Evolutionary conservation across 2,888 invertebrate species (phyloP).

Genomic region (Gisinianus flammeolus): DNA sequence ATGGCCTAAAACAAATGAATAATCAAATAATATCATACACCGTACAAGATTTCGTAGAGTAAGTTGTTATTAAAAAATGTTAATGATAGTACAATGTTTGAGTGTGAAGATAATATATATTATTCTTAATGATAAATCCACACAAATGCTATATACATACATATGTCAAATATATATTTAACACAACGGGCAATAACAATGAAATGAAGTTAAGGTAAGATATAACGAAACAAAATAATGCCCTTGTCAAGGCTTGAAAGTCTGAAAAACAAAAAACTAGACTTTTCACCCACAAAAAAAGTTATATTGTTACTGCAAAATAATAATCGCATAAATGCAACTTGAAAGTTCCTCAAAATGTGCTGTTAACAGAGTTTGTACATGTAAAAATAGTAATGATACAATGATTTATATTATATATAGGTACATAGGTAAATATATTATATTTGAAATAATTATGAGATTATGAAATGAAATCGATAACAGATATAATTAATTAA

Average conservation of each 20-base stretch:
- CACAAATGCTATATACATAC: neutral
- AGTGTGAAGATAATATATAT: neutral
- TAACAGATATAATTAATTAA: neutral
- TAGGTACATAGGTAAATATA: constrained; percentile 4
- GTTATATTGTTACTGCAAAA: neutral
- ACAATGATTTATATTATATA: neutral
- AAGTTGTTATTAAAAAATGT: neutral
- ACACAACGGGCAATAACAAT: neutral
- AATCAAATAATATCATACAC: neutral
- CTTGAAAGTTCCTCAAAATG: constrained; percentile 50
- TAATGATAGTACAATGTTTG: no score
- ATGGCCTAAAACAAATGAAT: neutral
- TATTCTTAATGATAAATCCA: neutral
- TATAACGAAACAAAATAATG: neutral
- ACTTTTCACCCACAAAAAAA: neutral
- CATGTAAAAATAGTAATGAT: constrained; percentile 11
- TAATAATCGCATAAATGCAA: constrained; percentile 46
- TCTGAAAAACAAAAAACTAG: neutral
- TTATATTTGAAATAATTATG: neutral
- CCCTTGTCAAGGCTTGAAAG: neutral
- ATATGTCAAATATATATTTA: neutral
- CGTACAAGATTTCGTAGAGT: neutral
- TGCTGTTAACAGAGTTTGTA: constrained; percentile 40
- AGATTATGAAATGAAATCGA: neutral
- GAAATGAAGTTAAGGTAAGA: neutral